phyloP scores from a whole-genome alignment of 2,113 vertebrate species.

The Nansenia antarctica region DNA sequence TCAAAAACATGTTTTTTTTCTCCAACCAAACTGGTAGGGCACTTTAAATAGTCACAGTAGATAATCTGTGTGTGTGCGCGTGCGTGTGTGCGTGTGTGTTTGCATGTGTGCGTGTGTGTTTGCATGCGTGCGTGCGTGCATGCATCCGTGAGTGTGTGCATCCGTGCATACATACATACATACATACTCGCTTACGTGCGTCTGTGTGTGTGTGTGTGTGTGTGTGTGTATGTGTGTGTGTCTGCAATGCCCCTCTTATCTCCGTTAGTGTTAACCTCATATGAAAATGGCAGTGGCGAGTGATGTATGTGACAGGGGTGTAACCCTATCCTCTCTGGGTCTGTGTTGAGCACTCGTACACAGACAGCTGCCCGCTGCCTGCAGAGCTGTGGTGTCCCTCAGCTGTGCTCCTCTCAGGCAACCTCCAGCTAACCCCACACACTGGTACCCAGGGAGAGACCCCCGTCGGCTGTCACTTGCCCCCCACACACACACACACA shows the following conservation, averaged over 20 bases:
- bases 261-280: background rate
- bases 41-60: too few species aligned
- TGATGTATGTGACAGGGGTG: background rate
- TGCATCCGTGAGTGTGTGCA: too few species aligned
- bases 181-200: too few species aligned
- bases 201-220: too few species aligned
- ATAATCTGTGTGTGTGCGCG: conserved; percentile 1
- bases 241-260: background rate
- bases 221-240: conserved; percentile 1
- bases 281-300: conserved; percentile 2
- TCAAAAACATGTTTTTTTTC: background rate
- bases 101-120: conserved; percentile 4
- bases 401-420: background rate
- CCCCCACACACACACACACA: too few species aligned
- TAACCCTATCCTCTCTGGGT: background rate
- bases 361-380: background rate
- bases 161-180: too few species aligned
- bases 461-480: too few species aligned
- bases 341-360: background rate
- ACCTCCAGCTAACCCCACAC: background rate
- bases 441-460: conserved; percentile 3
- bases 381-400: background rate
- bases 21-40: too few species aligned
- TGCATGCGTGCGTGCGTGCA: too few species aligned
- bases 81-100: conserved; percentile 1